phyloP scores from a whole-genome alignment of 2,888 invertebrate species.

The Drosophila parthenogenetica region DNA sequence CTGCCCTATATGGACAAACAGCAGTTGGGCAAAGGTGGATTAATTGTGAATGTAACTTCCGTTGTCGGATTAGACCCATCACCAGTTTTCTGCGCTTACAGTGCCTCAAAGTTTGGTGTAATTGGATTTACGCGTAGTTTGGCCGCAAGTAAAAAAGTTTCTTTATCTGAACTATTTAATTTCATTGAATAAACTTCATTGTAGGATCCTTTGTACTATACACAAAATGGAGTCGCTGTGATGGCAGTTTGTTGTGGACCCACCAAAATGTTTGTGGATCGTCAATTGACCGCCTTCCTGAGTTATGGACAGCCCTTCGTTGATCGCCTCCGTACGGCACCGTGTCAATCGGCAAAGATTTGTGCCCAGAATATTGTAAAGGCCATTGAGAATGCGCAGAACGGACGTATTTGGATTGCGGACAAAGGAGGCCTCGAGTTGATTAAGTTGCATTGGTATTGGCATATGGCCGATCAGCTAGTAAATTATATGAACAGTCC shows the following conservation, averaged over 20 bases:
- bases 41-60: constrained; percentile 84
- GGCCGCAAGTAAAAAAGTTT: constrained; percentile 61
- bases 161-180: not conserved
- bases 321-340: constrained; percentile 64
- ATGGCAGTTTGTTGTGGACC: constrained; percentile 82
- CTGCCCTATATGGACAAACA: constrained; percentile 84
- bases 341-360: constrained; percentile 65
- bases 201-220: constrained; percentile 75
- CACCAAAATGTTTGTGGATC: constrained; percentile 70
- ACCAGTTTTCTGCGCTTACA: constrained; percentile 81
- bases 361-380: constrained; percentile 80
- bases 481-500: constrained; percentile 64
- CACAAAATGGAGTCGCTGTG: constrained; percentile 77
- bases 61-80: constrained; percentile 77
- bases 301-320: constrained; percentile 68
- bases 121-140: constrained; percentile 83
- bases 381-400: constrained; percentile 77
- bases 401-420: constrained; percentile 81
- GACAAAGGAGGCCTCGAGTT: constrained; percentile 78
- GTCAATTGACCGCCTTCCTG: constrained; percentile 64
- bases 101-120: constrained; percentile 84
- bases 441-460: constrained; percentile 75
- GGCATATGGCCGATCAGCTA: constrained; percentile 76
- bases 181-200: not conserved
- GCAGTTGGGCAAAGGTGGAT: constrained; percentile 83